Evolutionary conservation across 2,113 vertebrate genomes (phyloP), one percentile per base, ranked within the genome.

Genomic region (Thunnus thynnus): DNA sequence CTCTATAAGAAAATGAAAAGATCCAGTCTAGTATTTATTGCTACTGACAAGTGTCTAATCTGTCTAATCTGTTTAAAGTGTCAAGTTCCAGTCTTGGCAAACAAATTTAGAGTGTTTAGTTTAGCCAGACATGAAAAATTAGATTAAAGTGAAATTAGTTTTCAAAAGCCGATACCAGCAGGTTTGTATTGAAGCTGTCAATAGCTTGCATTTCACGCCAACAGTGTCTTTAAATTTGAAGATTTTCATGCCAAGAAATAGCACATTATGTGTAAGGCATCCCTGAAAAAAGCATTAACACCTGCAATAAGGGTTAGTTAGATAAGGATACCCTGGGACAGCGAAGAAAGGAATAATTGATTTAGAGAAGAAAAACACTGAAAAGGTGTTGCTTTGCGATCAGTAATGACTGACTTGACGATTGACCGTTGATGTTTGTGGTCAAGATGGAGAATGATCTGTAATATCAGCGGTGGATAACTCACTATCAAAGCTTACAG

Each of bases 21-120:
- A 50, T 76, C 64, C 50, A 9, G 4, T 27, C 20, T 62, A 5
- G 4, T 18, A 17, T 72, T 79, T 41, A 83, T 25, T 56, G 58
- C 60, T 11, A 17, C 3, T 54, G 46, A 71, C 51, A 79, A 66
- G 27, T 13, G 17, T 57, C 56, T 36, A 3, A 32, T 52, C 22
- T 32, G 22, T 71, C 86, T 58, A 9, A 67, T 63, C 77, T 63
- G 20, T 16, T 30, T 30, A 30, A 22, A 55, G 41, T 67, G 41
- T 68, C 30, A 81, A 73, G 47, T 57, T 41, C 64, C 6, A 51
- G 55, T 30, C 57, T 76, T 72, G 52, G 72, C 41, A 65, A 78
- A 64, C 18, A 3, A 20, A 17, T 3, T 17, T 18, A 22, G 17
- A 80, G 5, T 11, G 17, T 63, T 22, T 2, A 55, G 10, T 41